These are phyloP conservation scores for Eristalis arbustorum DNA, from an alignment of 2,888 invertebrate species.

Conservation along the genomic window DNA sequence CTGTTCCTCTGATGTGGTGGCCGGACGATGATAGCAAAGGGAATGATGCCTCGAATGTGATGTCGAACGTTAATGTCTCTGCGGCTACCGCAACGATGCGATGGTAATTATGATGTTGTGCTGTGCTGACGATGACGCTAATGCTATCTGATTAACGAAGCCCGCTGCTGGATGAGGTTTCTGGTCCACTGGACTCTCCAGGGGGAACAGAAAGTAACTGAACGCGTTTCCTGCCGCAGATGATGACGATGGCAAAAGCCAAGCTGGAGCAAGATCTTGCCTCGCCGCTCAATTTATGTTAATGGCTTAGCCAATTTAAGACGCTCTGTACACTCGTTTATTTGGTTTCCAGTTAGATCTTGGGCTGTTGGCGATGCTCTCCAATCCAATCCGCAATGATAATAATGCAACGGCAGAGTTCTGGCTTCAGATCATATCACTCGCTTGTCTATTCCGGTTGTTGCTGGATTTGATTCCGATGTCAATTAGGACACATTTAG, in stretches of 20 bases:
- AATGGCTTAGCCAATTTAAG: constrained; percentile 43
- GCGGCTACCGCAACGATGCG: constrained; percentile 48
- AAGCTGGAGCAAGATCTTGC: not conserved
- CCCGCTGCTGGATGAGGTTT: constrained; percentile 33
- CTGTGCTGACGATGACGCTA: constrained; percentile 60
- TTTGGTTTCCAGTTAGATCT: constrained; percentile 24
- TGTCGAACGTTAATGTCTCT: constrained; percentile 38
- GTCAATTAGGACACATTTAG: constrained; percentile 68
- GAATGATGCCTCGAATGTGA: constrained; percentile 30
- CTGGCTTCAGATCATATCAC: not conserved
- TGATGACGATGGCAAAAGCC: constrained; percentile 1
- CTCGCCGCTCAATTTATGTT: constrained; percentile 27
- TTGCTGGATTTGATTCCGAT: constrained; percentile 33
- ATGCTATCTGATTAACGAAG: constrained; percentile 63
- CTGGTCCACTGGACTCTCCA: constrained; percentile 47
- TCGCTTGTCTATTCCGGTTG: not conserved
- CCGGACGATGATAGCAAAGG: constrained; percentile 37
- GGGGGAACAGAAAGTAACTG: constrained; percentile 46
- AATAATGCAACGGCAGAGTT: not conserved
- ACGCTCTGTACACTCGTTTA: constrained; percentile 15
- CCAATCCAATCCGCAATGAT: not conserved
- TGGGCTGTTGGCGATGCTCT: too few relatives aligned
- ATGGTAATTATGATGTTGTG: constrained; percentile 63
- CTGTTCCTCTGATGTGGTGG: constrained; percentile 14
- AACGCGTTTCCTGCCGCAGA: constrained; percentile 46